Evolutionary conservation across 2,888 invertebrate species (phyloP), one percentile per base, ranked within the genome.

Genomic region (Acronicta leporina): DNA sequence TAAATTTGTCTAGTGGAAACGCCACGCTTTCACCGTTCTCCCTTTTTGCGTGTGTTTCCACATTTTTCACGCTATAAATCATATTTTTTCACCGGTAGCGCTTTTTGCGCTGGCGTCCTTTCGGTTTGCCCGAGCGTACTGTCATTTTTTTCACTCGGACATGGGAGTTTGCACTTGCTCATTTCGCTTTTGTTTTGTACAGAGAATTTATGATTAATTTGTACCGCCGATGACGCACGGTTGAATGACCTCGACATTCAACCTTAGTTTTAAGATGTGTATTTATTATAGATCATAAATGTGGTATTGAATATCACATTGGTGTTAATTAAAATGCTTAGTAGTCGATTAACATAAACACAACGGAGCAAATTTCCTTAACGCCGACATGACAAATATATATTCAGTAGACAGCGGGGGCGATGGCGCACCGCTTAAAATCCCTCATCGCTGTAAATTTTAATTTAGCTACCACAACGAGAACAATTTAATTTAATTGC

Each of bases 61-160:
- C 94, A 94, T 94, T 94, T 95, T 95, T 94, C 94, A 92, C 88
- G 91, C 87, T 73, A 92, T 94, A 94, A 94, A 95, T 95, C 94
- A 95, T 93, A 92, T 94, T 95, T 94, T 94, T 94, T 94, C 93
- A 92, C 91, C 90, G 92, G 90, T 88, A 88, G 89, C 89, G 90
- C 89, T 94, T 94, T 94, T 94, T 93, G 89, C 89, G 84, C 87
- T 78, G 81, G 85, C 89, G 91, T 92, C 92, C 93, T 92, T 90
- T 93, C 87, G 91, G 92, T 91, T 89, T 86, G 89, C 86, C 87
- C 88, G 89, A 87, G 92, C 90, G 91, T 90, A 86, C 89, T 91
- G 91, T 92, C 90, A 92, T 92, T 94, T 92, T 93, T 92, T 94
- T 92, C 87, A 87, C 84, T 91, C 87, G 89, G 87, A 90, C 91